phyloP scores from a whole-genome alignment of 35 echinoderm and acorn worm genomes.

The Hemicentrotus pulcherrimus region DNA sequence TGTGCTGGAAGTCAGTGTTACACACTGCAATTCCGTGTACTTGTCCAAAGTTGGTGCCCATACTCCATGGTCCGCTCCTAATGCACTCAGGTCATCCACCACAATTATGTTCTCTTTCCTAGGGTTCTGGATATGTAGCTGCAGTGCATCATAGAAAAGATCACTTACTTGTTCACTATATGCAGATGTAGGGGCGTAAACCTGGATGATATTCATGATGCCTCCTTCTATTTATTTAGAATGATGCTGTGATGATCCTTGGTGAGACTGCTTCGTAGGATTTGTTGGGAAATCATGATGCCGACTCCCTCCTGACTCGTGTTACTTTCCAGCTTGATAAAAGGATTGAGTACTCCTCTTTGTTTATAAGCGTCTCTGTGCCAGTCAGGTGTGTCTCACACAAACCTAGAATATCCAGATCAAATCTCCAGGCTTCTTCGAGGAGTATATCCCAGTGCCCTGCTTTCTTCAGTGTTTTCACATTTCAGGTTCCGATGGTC shows the following conservation, averaged over 20 bases:
- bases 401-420: neutral
- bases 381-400: neutral
- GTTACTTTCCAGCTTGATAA: neutral
- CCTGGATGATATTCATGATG: conserved; percentile 29
- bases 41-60: neutral
- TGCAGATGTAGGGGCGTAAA: conserved; percentile 17
- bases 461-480: neutral
- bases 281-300: neutral
- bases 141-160: conserved; percentile 26
- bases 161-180: neutral
- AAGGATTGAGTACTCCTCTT: neutral
- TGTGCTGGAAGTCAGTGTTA: conserved; percentile 21
- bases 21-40: neutral
- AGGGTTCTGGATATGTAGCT: neutral
- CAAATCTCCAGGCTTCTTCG: neutral
- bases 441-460: neutral
- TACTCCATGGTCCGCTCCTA: neutral
- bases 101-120: neutral
- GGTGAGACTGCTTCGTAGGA: conserved; percentile 38
- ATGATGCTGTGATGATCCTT: conserved; percentile 36
- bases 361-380: neutral
- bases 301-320: conserved; percentile 11
- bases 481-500: neutral
- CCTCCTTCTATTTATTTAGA: conserved; percentile 25
- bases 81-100: neutral